A percentile compares a stretch with the other conserved stretches of the same genome.
Evolutionary conservation across 2,797 vertebrate genomes (phyloP).

Genomic region (Poeciliopsis gracilis): DNA sequence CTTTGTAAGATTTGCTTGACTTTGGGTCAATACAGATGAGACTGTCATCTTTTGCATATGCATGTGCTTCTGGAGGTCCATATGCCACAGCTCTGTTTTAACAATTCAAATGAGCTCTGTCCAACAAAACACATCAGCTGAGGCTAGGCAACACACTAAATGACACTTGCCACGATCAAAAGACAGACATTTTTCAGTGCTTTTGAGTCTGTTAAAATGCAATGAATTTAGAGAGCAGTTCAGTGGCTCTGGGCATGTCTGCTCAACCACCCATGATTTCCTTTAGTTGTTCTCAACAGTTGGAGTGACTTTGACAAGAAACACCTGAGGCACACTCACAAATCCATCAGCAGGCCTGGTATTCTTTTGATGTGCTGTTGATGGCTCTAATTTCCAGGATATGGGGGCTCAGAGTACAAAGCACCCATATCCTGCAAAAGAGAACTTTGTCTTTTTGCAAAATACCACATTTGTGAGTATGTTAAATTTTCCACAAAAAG

Average conservation of each 20-base stretch:
- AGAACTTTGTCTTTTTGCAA: not conserved
- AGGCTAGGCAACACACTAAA: slow-evolving; percentile 4
- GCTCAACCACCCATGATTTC: not conserved
- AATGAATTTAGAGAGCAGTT: not conserved
- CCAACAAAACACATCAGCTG: slow-evolving; percentile 34
- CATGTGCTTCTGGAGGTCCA: slow-evolving; percentile 79
- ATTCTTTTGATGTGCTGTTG: not conserved
- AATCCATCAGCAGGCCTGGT: not conserved
- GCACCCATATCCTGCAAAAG: not conserved
- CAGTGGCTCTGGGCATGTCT: not conserved
- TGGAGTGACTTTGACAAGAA: not conserved
- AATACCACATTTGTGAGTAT: no score
- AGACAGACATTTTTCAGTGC: not conserved
- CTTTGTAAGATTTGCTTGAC: slow-evolving; percentile 61
- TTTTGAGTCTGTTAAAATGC: not conserved
- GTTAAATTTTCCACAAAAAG: no score
- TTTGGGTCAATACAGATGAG: slow-evolving; percentile 56
- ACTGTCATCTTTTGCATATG: slow-evolving; percentile 76
- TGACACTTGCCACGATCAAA: not conserved
- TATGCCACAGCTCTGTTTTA: slow-evolving; percentile 71
- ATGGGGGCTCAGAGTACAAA: not conserved
- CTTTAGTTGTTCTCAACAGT: not conserved
- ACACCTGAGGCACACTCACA: not conserved
- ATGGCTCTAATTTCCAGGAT: not conserved
- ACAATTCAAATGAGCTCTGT: slow-evolving; percentile 77